Conservation (phyloP, 2,888 invertebrate species). For the Oligia strigilis region DNA sequence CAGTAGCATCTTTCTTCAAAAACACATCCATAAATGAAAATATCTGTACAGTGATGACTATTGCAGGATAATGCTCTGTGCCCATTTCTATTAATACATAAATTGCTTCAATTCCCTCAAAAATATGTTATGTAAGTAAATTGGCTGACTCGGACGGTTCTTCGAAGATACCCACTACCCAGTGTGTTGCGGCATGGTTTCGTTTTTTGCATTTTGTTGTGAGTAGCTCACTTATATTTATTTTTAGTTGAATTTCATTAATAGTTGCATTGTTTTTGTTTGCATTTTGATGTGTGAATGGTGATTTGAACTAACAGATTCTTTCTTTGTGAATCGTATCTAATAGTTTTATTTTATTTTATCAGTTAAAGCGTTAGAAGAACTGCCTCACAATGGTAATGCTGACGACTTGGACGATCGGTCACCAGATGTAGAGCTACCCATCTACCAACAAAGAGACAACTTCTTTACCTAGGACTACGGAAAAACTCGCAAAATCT, state of each 20-base stretch:
- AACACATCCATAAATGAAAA: not conserved
- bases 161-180: conserved; percentile 79
- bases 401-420: conserved; percentile 93
- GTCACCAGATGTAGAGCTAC: conserved; percentile 94
- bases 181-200: conserved; percentile 87
- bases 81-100: conserved; percentile 22
- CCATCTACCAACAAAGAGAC: conserved; percentile 96
- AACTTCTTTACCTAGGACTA: conserved; percentile 93
- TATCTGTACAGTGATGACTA: not conserved
- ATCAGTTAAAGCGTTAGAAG: conserved; percentile 94
- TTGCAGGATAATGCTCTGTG: conserved; percentile 38
- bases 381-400: conserved; percentile 91
- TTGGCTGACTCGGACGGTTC: conserved; percentile 81
- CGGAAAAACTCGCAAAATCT: not conserved
- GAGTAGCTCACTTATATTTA: conserved; percentile 79
- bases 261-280: conserved; percentile 74
- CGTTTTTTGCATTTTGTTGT: conserved; percentile 89
- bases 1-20: conserved; percentile 26
- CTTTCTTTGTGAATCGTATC: conserved; percentile 1
- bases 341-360: conserved; percentile 50
- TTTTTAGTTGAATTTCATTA: conserved; percentile 63
- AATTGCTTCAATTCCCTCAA: conserved; percentile 48
- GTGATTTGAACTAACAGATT: conserved; percentile 48
- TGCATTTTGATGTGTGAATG: conserved; percentile 70
- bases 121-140: conserved; percentile 68